Evolutionary conservation across 1,140 invertebrate species (phyloP), one percentile per base, ranked within the genome.

Genomic region (Drosophila sp.): DNA sequence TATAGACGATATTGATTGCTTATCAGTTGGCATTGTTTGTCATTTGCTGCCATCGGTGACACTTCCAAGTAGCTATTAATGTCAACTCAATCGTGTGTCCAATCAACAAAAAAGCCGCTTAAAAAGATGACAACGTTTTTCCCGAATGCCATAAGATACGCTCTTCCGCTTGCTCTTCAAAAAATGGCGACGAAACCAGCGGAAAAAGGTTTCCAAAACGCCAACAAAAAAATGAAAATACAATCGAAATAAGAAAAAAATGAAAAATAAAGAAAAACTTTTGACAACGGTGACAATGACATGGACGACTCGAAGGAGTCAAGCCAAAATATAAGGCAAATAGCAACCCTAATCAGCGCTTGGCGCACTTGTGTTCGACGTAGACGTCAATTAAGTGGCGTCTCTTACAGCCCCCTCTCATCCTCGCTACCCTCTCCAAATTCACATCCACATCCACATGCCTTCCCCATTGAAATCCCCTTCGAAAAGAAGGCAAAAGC

Each of bases 351-450:
- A 89, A 87, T 89, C 83, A 89, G 83, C 58, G 80, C 54, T 59
- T 25, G 64, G 58, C 72, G 80, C 83, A 89, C 78, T 89, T 89
- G 84, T 80, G 80, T 80, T 89, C 83, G 83, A 87, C 83, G 73
- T 89, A 83, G 84, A 79, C 80, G 83, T 87, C 82, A 89, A 87
- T 87, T 87, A 82, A 77, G 78, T 82, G 76, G 71, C 64, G 46
- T 72, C 56, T 66, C 59, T 32, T 58, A 36, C 38, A 56, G n/a
- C 2, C 13, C 14, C 2, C 46, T 11, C 9, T 50, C 71, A 14
- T 13, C 38, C 25, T 29, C n/a, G n/a, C n/a, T n/a, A n/a, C n/a
- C n/a, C n/a, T n/a, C n/a, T n/a, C n/a, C n/a, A n/a, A n/a, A n/a
- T n/a, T n/a, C 8, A 11, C 32, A 48, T 32, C 32, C 29, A n/a